A percentile compares a stretch with the other conserved stretches of the same genome.
Evolutionary conservation across 2,888 invertebrate genomes (phyloP).

Genomic region (Allacma fusca): DNA sequence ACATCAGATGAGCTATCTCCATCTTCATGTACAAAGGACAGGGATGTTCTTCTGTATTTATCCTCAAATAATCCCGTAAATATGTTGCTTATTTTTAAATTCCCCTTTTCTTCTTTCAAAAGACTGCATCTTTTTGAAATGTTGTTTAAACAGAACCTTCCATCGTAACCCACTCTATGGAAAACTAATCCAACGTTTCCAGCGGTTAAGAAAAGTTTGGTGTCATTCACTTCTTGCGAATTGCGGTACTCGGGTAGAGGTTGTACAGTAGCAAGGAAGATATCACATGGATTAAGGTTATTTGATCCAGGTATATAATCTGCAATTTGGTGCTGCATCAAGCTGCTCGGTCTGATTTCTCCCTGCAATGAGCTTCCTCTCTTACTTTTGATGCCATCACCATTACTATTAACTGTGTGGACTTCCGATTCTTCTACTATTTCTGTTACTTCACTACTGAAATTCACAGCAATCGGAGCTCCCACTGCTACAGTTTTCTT

Average conservation of each 20-base stretch:
- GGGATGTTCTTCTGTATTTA: slow-evolving; percentile 56
- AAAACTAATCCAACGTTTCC: neutral
- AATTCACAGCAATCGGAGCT: neutral
- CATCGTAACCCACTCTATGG: neutral
- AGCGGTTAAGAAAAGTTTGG: neutral
- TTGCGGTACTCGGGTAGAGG: slow-evolving; percentile 20
- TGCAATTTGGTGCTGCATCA: no score
- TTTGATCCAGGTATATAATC: neutral
- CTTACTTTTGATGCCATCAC: no score
- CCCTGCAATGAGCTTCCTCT: no score
- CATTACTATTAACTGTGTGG: no score
- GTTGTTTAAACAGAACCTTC: neutral
- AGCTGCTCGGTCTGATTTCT: no score
- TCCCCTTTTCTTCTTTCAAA: neutral
- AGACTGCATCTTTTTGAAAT: neutral
- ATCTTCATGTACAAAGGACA: slow-evolving; percentile 56
- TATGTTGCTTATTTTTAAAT: slow-evolving; percentile 49
- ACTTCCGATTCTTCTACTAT: neutral
- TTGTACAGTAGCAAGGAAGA: slow-evolving; percentile 17
- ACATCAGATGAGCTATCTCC: slow-evolving; percentile 50
- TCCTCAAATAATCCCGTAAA: slow-evolving; percentile 51
- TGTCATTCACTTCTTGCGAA: neutral
- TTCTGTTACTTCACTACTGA: neutral
- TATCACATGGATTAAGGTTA: slow-evolving; percentile 51
- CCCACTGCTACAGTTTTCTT: no score